These are phyloP conservation scores for Ophion slaviceki DNA, from an alignment of 2,888 invertebrate species.

Conservation along the genomic window DNA sequence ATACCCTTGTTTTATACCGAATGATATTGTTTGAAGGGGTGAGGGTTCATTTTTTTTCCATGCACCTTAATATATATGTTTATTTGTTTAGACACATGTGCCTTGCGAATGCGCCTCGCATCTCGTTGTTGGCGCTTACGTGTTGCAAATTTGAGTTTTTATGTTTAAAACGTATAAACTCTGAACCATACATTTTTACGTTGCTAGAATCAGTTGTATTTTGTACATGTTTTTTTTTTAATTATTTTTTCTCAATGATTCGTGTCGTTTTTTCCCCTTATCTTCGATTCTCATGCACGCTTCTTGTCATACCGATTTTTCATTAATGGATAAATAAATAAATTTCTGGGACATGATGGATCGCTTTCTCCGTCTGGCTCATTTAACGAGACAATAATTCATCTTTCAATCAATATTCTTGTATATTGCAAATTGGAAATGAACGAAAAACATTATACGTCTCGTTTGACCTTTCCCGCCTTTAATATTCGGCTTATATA, in stretches of 20 bases:
- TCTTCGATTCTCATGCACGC: neutral
- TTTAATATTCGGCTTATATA: slow-evolving; percentile 53
- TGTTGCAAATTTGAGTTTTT: slow-evolving; percentile 5
- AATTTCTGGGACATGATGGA: slow-evolving; percentile 24
- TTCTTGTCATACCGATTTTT: slow-evolving; percentile 38
- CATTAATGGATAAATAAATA: slow-evolving; percentile 56
- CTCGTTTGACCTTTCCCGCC: slow-evolving; percentile 38
- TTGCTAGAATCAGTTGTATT: slow-evolving; percentile 57
- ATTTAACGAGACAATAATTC: neutral
- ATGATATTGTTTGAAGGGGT: neutral
- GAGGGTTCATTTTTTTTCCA: neutral
- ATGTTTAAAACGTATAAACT: slow-evolving; percentile 14
- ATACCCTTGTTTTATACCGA: neutral
- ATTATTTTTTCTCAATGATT: slow-evolving; percentile 29
- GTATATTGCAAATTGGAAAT: slow-evolving; percentile 15
- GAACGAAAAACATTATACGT: slow-evolving; percentile 36
- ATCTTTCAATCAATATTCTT: slow-evolving; percentile 1
- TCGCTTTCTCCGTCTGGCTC: neutral
- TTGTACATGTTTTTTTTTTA: slow-evolving; percentile 55
- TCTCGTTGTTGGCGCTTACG: neutral
- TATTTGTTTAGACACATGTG: slow-evolving; percentile 5
- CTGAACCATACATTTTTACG: slow-evolving; percentile 59
- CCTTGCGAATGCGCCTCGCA: slow-evolving; percentile 28
- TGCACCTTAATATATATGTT: slow-evolving; percentile 9
- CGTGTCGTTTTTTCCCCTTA: neutral